Base-by-base conservation (phyloP, 2,888 invertebrate genomes). In the Julus scanicus region DNA sequence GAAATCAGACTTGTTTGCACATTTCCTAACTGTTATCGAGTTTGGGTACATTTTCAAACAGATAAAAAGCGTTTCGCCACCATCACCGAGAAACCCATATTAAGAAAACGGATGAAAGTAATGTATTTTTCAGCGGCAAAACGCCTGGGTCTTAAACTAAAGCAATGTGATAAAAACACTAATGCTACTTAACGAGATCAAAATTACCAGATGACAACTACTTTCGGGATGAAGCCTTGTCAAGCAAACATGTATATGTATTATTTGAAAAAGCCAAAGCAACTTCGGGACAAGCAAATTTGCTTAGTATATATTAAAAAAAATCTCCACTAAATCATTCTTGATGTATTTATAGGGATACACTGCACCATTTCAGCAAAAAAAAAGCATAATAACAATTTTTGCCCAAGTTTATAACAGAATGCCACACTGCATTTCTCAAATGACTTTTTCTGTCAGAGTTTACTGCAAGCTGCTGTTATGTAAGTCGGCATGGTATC, bases 11-110 rank as follows among this genome's bases (percentile, higher is more conserved):
- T 80, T 80, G 80, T 80, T 80, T 80, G 37, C 80, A 80, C 80
- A 37, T 80, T 80, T 80, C 80, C 80, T 80, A 80, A 80, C 20
- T 37, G 80, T 80, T 80, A 80, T 80, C 80, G 37, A 80, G 37
- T 80, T 80, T 80, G 80, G 11, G 20, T 80, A 37, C 80, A 80
- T 80, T 80, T 80, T 80, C 80, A 80, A 29, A 80, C 80, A 80
- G 13, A 80, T 80, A 80, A 80, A 80, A 80, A 37, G 37, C 80
- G 11, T 80, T 37, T 37, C 13, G 71, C 2, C 29, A 37, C 29
- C 20, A 29, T 80, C 80, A 80, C 37, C 11, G 37, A 13, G 80
- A 8, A 1, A 37, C 20, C 37, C 80, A 13, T 80, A 37, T 80
- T 80, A 80, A 13, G 37, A 71, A 20, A 71, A 13, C 20, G 37